phyloP scores from a whole-genome alignment of 2,888 invertebrate species.

The Lithophane leautieri region DNA sequence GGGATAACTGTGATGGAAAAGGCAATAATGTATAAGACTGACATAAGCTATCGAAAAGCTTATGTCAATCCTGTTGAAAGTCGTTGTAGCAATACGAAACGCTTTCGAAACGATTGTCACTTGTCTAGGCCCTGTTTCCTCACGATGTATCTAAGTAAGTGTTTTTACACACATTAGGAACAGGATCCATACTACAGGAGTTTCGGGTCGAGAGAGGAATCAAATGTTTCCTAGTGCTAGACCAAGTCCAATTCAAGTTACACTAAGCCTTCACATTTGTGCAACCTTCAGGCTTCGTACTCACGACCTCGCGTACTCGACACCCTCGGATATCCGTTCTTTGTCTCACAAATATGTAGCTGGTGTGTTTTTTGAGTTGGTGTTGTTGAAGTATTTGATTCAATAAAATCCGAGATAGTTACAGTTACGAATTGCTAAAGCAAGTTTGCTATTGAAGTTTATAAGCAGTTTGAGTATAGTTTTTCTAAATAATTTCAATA shows the following conservation, averaged over 20 bases:
- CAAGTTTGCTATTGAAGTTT: not conserved
- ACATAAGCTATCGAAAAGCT: too few species aligned
- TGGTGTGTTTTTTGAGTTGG: too few species aligned
- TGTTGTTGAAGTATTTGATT: too few species aligned
- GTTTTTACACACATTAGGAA: too few species aligned
- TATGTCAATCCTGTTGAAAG: too few species aligned
- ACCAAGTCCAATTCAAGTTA: not conserved
- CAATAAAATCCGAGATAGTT: not conserved
- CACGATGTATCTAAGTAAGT: too few species aligned
- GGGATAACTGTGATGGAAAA: too few species aligned
- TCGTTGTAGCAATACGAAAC: too few species aligned
- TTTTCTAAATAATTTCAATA: not conserved
- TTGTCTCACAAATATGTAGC: not conserved
- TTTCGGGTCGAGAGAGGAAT: not conserved
- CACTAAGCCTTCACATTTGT: not conserved
- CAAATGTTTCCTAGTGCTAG: not conserved
- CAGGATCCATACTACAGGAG: not conserved
- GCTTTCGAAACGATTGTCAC: too few species aligned
- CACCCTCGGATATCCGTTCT: not conserved
- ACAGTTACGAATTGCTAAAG: too few species aligned
- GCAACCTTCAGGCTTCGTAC: not conserved
- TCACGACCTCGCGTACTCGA: not conserved
- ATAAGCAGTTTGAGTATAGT: not conserved
- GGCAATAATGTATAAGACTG: too few species aligned
- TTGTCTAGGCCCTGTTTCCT: too few species aligned